Evolutionary conservation across 2,888 invertebrate species (phyloP).

Genomic region (Congeria kusceri): DNA sequence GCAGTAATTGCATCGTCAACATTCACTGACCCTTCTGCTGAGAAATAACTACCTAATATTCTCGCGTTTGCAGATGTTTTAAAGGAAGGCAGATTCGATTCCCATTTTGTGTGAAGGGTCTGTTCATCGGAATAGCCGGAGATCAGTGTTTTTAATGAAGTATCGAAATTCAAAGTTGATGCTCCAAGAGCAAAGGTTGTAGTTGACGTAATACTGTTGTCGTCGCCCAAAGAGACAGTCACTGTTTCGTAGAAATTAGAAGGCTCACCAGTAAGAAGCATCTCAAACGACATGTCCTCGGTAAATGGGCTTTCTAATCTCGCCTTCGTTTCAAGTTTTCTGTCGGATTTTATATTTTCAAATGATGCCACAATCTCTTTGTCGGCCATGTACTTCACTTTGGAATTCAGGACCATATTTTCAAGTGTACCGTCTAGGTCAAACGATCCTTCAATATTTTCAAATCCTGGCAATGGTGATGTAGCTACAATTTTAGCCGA

Average conservation of each 20-base stretch:
- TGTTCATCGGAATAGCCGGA: conserved; percentile 31
- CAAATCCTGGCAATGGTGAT: conserved; percentile 36
- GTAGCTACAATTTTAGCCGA: conserved; percentile 9
- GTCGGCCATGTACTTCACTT: conserved; percentile 5
- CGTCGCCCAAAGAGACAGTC: conserved; percentile 24
- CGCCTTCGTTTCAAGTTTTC: conserved; percentile 31
- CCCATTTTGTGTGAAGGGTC: conserved; percentile 19
- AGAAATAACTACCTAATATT: conserved; percentile 31
- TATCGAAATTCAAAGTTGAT: not conserved
- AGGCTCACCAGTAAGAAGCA: conserved; percentile 21
- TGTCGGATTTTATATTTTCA: conserved; percentile 9
- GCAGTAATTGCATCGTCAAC: conserved; percentile 15
- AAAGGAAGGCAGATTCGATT: conserved; percentile 11
- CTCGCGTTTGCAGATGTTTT: conserved; percentile 20
- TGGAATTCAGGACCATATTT: conserved; percentile 14
- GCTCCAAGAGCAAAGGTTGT: conserved; percentile 21
- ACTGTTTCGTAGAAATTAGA: conserved; percentile 32
- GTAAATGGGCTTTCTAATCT: conserved; percentile 35
- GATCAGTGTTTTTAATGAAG: conserved; percentile 26
- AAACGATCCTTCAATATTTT: conserved; percentile 16
- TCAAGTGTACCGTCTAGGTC: conserved; percentile 8
- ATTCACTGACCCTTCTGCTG: conserved; percentile 26
- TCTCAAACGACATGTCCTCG: conserved; percentile 36
- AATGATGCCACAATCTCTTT: conserved; percentile 30
- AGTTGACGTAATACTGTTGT: conserved; percentile 17